Conservation (phyloP, 2,888 invertebrate species). For the Rhingia rostrata region DNA sequence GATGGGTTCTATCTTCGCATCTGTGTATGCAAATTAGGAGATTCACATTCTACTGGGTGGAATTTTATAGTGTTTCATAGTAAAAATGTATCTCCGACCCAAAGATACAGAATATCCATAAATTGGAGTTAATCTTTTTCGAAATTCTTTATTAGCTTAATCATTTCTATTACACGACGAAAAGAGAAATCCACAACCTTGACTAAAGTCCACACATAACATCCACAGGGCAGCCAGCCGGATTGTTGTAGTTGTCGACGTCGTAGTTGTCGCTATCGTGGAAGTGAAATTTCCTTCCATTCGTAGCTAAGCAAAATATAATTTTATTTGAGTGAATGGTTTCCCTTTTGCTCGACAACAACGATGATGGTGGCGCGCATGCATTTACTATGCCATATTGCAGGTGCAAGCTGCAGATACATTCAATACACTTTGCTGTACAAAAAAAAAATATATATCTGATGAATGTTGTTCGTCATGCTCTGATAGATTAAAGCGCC, state of each 20-base stretch:
- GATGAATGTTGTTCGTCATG: conserved; percentile 69
- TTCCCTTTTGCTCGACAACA: conserved; percentile 62
- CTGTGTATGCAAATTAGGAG: conserved; percentile 49
- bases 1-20: conserved; percentile 6
- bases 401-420: conserved; percentile 60
- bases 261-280: conserved; percentile 19
- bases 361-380: conserved; percentile 11
- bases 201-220: conserved; percentile 44
- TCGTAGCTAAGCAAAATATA: conserved; percentile 45
- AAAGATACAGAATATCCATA: background rate
- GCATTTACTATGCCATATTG: conserved; percentile 12
- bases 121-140: background rate
- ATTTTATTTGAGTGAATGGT: conserved; percentile 58
- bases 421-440: conserved; percentile 27
- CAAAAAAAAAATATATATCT: conserved; percentile 29
- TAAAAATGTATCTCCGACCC: background rate
- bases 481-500: conserved; percentile 60
- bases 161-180: conserved; percentile 15
- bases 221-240: conserved; percentile 47
- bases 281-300: conserved; percentile 60
- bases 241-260: no score
- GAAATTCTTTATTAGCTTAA: background rate
- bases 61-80: background rate
- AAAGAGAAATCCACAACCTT: conserved; percentile 72
- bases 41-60: background rate